phyloP scores from a whole-genome alignment of 2,797 vertebrate species.

The Hozukius guyotensis region DNA sequence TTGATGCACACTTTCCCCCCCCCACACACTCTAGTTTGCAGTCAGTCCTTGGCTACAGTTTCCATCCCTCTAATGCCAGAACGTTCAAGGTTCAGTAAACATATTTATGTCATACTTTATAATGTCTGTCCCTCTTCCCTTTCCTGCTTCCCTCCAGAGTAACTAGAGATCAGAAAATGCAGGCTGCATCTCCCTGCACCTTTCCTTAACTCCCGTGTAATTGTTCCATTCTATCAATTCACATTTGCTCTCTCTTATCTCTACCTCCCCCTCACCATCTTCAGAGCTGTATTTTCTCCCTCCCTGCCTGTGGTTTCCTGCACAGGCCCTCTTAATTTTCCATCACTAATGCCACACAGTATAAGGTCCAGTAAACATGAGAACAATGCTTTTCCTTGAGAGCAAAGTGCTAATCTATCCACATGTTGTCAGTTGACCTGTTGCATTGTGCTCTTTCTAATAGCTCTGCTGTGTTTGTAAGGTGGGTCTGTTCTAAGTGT shows the following conservation, averaged over 20 bases:
- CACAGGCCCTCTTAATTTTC: slow-evolving; percentile 13
- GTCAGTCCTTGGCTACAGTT: slow-evolving; percentile 33
- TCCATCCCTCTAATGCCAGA: slow-evolving; percentile 29
- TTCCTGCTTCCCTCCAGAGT: slow-evolving; percentile 14
- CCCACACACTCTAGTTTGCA: not conserved
- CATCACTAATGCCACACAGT: slow-evolving; percentile 24
- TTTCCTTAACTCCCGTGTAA: not conserved
- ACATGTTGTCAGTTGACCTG: slow-evolving; percentile 27
- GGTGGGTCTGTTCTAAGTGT: not conserved
- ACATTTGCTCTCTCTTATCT: slow-evolving; percentile 25
- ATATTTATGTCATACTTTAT: slow-evolving; percentile 41
- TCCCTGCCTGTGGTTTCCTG: slow-evolving; percentile 12
- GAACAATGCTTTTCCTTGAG: slow-evolving; percentile 30
- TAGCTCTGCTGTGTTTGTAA: not conserved
- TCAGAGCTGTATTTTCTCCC: slow-evolving; percentile 6
- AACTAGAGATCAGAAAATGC: slow-evolving; percentile 35
- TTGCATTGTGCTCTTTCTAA: not conserved
- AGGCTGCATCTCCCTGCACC: not conserved
- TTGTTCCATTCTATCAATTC: slow-evolving; percentile 15
- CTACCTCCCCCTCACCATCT: not conserved
- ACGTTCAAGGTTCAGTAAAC: slow-evolving; percentile 58
- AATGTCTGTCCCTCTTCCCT: slow-evolving; percentile 25
- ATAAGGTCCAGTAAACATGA: slow-evolving; percentile 47
- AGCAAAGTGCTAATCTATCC: slow-evolving; percentile 25
- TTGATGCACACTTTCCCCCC: not conserved